Evolutionary conservation across 2,797 vertebrate genomes (phyloP).

Genomic region (Botia kubotai): DNA sequence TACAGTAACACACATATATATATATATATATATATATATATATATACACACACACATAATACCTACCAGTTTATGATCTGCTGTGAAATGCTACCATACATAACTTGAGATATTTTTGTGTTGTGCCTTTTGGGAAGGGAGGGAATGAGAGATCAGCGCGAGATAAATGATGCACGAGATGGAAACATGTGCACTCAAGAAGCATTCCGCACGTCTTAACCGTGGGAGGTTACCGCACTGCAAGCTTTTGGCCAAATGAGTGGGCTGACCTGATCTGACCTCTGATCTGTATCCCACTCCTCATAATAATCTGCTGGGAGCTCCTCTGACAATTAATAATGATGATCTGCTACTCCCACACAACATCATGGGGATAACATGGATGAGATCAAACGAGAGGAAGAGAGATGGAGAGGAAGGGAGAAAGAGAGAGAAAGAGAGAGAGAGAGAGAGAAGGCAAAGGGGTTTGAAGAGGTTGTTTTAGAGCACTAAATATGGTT

Average conservation of each 20-base stretch:
- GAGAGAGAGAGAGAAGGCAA: not conserved
- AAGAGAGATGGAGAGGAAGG: not conserved
- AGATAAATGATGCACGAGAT: constrained; percentile 38
- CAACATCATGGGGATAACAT: constrained; percentile 13
- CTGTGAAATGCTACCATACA: not conserved
- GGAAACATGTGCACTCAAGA: constrained; percentile 41
- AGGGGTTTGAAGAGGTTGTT: not conserved
- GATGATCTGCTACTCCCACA: constrained; percentile 41
- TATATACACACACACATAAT: too few relatives aligned
- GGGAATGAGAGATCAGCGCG: constrained; percentile 24
- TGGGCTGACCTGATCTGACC: constrained; percentile 49
- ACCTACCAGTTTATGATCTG: too few relatives aligned
- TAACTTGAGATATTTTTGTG: not conserved
- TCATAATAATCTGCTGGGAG: constrained; percentile 43
- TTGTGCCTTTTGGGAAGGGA: constrained; percentile 19
- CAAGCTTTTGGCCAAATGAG: constrained; percentile 39
- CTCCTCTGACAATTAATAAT: constrained; percentile 45
- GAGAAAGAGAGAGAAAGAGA: too few relatives aligned
- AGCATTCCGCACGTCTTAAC: constrained; percentile 41
- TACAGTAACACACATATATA: too few relatives aligned
- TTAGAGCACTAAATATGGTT: too few relatives aligned
- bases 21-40: too few relatives aligned
- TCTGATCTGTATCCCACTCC: constrained; percentile 50
- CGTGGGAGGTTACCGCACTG: constrained; percentile 20
- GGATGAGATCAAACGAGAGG: not conserved